Base-by-base conservation (phyloP, 2,888 invertebrate genomes). In the Hipparchia semele region DNA sequence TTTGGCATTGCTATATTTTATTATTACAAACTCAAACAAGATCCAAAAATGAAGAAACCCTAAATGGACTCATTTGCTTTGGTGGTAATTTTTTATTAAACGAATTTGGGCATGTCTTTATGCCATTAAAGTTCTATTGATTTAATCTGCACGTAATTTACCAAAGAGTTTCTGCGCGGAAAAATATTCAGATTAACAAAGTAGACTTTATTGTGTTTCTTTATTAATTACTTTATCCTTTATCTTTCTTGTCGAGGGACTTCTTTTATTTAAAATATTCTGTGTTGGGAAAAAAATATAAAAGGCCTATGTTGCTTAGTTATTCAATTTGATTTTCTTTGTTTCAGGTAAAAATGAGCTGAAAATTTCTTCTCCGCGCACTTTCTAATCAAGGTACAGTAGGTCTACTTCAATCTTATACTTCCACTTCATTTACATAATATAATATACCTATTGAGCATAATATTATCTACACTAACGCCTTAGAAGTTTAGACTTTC, bases 151-250 rank as follows among this genome's bases (percentile, higher is more conserved):
- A 64, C 10, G 7, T 51, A 51, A 64, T 64, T 64, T 51, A 64
- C 51, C 13, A 33, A 51, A 23, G 10, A 64, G 23, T 12, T 66
- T 9, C 65, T 23, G 51, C 51, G 65, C 2, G 65, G 2, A 54
- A 67, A 67, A 56, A 68, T 58, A 68, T 58, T 58, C 59, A 58
- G 13, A 49, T 68, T 23, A 59, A 8, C n/a, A 12, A 67, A n/a
- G 13, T 67, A 67, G 13, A 13, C n/a, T 66, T 66, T 60, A 65
- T 66, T 71, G 59, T 60, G 60, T 66, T 71, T 12, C 53, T 67
- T 71, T 46, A 71, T 67, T 71, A 71, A 71, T 71, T 67, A 60
- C 12, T 68, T 59, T 49, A 54, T 66, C 67, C 67, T 71, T 70
- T 66, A 65, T 65, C 49, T 71, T n/a, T 12, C 49, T 45, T 60